Base-by-base conservation (phyloP, 2,888 invertebrate species). In the Eristalis arbustorum region DNA sequence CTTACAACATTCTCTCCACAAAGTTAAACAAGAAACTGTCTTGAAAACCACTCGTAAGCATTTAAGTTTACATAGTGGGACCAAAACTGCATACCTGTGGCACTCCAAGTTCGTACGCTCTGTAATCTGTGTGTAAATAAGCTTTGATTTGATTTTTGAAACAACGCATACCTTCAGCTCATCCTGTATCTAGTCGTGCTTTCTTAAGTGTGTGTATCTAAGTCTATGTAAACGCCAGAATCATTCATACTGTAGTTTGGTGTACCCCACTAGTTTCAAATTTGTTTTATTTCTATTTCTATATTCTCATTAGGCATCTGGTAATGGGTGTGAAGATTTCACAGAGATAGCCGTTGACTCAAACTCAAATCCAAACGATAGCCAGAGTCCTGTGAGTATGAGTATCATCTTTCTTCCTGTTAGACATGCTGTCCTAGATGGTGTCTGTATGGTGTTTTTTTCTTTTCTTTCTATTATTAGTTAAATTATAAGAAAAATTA, bases 341-440 rank as follows among this genome's bases (percentile, higher is more conserved):
- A 71, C 73, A 31, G 69, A 85, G 40, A 81, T 81, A 37, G 34
- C 40, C 56, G 72, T 74, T 66, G 76, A 82, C 74, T 72, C 81
- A 57, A 77, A 49, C 18, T 49, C 49, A 49, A 49, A 73, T 77
- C 42, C 73, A 69, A 74, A 77, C 13, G 72, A 71, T 40, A 82
- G 72, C 64, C 77, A 81, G 71, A 81, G 77, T 81, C 77, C 85
- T 77, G 85, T 85, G 69, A 85, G 85, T 85, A 85, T 72, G 63
- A 25, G 25, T 59, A 6, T 25, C 11, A 25, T 25, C 59, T 59
- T 77, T 64, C 78, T 73, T 73, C 84, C 72, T 76, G 84, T 76
- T 76, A 73, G 84, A 76, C 80, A 81, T 80, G 72, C 85, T 85
- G 73, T 64, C 74, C 64, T 80, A 84, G 80, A 80, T 76, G 40